Conservation (phyloP, 1,140 invertebrate genomes). For the Habropoda laboriosa region DNA sequence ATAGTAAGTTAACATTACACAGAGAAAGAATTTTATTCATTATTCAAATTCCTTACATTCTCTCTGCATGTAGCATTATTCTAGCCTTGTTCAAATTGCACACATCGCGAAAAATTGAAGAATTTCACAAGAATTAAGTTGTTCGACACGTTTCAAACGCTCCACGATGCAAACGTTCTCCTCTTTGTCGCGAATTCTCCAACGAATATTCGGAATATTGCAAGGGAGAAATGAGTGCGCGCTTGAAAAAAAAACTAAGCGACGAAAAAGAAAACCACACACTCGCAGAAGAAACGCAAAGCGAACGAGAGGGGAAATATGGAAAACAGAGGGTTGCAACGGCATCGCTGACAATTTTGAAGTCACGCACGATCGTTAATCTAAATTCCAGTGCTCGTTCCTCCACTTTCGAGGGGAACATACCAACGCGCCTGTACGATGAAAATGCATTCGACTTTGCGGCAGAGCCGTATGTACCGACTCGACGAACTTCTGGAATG, state of each 20-base stretch:
- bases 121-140: no score
- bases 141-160: no score
- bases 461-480: conserved; percentile 41
- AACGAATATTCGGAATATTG: not conserved
- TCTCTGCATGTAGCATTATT: no score
- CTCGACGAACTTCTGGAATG: conserved; percentile 43
- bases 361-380: conserved; percentile 68
- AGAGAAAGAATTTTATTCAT: no score
- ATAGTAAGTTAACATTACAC: no score
- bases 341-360: conserved; percentile 58
- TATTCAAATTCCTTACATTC: no score
- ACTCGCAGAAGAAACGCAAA: not conserved
- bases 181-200: not conserved
- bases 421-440: conserved; percentile 55
- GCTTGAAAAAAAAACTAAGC: not conserved
- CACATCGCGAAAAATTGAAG: no score
- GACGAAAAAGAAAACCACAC: not conserved
- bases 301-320: conserved; percentile 20
- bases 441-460: conserved; percentile 61
- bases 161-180: no score
- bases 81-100: no score
- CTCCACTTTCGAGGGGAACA: conserved; percentile 43
- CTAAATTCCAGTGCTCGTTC: conserved; percentile 63
- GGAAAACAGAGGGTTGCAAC: conserved; percentile 36
- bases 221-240: not conserved